Evolutionary conservation across 2,797 vertebrate species (phyloP).

Genomic region (Xiphophorus birchmanni): DNA sequence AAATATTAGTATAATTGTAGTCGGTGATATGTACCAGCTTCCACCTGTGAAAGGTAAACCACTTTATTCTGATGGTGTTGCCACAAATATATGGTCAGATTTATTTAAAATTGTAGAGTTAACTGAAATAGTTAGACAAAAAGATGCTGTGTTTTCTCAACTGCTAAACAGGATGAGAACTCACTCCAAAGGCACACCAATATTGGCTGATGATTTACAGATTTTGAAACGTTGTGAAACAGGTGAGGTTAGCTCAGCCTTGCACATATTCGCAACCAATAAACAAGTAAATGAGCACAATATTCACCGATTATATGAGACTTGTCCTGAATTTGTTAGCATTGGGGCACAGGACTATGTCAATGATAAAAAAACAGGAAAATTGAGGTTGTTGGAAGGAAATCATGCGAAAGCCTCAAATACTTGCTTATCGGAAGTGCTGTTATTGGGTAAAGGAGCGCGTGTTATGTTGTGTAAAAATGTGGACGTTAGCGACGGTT

Average conservation of each 20-base stretch:
- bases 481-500: background rate
- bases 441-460: background rate
- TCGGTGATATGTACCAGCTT: background rate
- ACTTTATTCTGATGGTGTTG: background rate
- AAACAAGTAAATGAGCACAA: background rate
- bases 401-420: background rate
- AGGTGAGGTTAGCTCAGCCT: background rate
- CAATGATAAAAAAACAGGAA: background rate
- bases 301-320: background rate
- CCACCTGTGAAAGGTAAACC: background rate
- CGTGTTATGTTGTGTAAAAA: conserved; percentile 11
- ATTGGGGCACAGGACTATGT: background rate
- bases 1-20: too few species aligned
- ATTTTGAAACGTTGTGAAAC: background rate
- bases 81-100: background rate
- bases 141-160: background rate
- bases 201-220: background rate
- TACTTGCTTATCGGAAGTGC: background rate
- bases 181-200: background rate
- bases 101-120: background rate
- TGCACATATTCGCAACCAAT: background rate
- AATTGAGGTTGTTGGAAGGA: background rate
- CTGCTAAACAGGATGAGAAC: background rate
- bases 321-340: background rate
- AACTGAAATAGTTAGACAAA: background rate